Evolutionary conservation across 2,797 vertebrate genomes (phyloP).

Genomic region (Botia almorhae): DNA sequence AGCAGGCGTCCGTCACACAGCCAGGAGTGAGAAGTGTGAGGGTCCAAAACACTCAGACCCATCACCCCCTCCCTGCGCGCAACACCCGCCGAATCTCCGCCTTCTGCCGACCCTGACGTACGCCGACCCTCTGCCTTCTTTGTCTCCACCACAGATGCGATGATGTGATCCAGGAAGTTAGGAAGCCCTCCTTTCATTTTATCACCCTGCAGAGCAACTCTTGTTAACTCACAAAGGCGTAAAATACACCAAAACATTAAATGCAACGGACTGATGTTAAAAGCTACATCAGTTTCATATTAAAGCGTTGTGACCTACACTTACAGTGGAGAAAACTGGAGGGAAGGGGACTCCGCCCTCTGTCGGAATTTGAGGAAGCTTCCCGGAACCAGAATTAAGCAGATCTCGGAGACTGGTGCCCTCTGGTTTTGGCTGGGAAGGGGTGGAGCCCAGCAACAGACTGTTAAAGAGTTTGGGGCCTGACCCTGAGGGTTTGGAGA

Average conservation of each 20-base stretch:
- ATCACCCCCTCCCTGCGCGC: constrained; percentile 89
- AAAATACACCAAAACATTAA: neutral
- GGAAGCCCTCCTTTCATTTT: constrained; percentile 95
- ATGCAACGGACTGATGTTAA: neutral
- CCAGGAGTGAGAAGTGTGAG: constrained; percentile 98
- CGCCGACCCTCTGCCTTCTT: constrained; percentile 93
- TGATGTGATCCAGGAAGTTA: constrained; percentile 98
- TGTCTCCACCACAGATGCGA: constrained; percentile 98
- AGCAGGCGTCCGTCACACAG: constrained; percentile 97
- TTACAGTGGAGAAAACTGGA: constrained; percentile 90
- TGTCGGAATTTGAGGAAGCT: constrained; percentile 88
- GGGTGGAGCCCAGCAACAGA: constrained; percentile 89
- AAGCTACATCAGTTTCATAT: too few relatives aligned
- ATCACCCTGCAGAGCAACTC: constrained; percentile 76
- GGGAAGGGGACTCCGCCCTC: constrained; percentile 94
- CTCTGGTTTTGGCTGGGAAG: constrained; percentile 92
- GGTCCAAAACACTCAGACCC: constrained; percentile 95
- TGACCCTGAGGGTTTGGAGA: constrained; percentile 85
- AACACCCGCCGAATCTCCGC: constrained; percentile 82
- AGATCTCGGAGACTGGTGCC: constrained; percentile 96
- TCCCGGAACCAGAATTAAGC: constrained; percentile 95
- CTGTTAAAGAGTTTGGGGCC: constrained; percentile 98
- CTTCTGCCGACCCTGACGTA: constrained; percentile 81
- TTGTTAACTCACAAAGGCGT: neutral
- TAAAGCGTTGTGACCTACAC: constrained; percentile 74